Percentiles rank a stretch among this genome's conserved stretches.
Evolutionary conservation across 2,113 vertebrate genomes (phyloP).

Genomic region (Atrichornis clamosus): DNA sequence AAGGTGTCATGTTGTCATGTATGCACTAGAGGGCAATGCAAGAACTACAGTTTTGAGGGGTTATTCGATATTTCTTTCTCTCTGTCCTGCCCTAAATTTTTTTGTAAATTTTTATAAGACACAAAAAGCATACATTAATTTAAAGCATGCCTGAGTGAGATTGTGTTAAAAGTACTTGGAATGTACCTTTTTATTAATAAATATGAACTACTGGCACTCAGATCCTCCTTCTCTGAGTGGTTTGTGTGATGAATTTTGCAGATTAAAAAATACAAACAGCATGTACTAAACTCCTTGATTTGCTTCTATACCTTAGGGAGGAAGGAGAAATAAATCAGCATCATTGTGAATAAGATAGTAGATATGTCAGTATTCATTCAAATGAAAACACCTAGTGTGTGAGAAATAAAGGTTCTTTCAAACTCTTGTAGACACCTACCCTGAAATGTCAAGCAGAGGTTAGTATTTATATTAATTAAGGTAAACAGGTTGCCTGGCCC

Average conservation of each 20-base stretch:
- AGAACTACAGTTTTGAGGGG: constrained; percentile 50
- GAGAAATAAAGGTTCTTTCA: constrained; percentile 39
- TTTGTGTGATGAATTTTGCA: constrained; percentile 28
- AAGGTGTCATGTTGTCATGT: not conserved
- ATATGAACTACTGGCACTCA: constrained; percentile 27
- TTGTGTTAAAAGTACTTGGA: constrained; percentile 64
- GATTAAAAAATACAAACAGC: not conserved
- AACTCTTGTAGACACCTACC: not conserved
- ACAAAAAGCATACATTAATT: constrained; percentile 52
- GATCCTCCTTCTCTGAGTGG: not conserved
- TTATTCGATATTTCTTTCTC: not conserved
- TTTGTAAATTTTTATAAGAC: not conserved
- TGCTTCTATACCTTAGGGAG: not conserved
- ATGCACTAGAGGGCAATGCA: constrained; percentile 77
- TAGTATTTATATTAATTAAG: constrained; percentile 31
- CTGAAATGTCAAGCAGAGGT: constrained; percentile 30
- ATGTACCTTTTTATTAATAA: constrained; percentile 56
- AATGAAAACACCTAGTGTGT: constrained; percentile 12
- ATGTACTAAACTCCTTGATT: constrained; percentile 28
- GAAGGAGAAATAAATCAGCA: constrained; percentile 36
- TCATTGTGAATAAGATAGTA: constrained; percentile 18
- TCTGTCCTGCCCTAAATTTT: not conserved
- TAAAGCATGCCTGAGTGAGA: constrained; percentile 36
- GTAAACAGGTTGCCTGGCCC: not conserved
- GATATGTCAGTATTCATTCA: constrained; percentile 47